Base-by-base conservation (phyloP, 2,888 invertebrate genomes). In the Asteroscopus sphinx region DNA sequence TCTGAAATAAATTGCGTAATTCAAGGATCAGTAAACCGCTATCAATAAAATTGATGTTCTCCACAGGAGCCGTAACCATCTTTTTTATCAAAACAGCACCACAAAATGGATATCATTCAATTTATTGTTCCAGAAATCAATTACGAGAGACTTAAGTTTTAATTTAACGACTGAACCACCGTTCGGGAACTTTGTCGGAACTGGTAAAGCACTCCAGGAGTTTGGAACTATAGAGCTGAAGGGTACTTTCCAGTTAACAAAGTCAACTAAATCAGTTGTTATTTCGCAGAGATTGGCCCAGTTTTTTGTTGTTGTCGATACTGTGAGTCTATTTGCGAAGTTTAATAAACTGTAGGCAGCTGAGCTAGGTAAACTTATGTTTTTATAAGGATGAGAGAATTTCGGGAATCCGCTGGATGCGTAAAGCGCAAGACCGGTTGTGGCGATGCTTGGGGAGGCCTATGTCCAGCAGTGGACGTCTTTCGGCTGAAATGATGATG, bases 121-220 rank as follows among this genome's bases (percentile, higher is more conserved):
- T 46, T 28, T 32, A 41, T 15, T 44, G 54, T 61, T 40, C 12
- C 6, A 35, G 30, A 40, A 68, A 32, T 46, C 37, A 44, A 48
- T 62, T 47, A 54, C 26, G 2, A 39, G 13, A 32, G 25, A 28
- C 32, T 47, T 30, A 53, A 39, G 32, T 28, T 48, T 62, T 32
- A 39, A 51, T 57, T 49, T 46, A 45, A 15, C 30, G 54, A 58
- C 21, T 46, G 41, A 58, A 44, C 33, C 52, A 55, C 40, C 30
- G 54, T 16, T 35, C 15, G 15, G 30, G 33, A 61, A 61, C 15
- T 68, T 62, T 30, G 25, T 57, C 28, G 44, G 45, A 36, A 35
- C 40, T 55, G 42, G 44, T 35, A 39, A 41, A 66, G 56, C 48
- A 56, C 61, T 66, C 35, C 17, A 32, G 21, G 42, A 69, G 55